Base-by-base conservation (phyloP, 2,797 vertebrate genomes). In the Propithecus perrieri region DNA sequence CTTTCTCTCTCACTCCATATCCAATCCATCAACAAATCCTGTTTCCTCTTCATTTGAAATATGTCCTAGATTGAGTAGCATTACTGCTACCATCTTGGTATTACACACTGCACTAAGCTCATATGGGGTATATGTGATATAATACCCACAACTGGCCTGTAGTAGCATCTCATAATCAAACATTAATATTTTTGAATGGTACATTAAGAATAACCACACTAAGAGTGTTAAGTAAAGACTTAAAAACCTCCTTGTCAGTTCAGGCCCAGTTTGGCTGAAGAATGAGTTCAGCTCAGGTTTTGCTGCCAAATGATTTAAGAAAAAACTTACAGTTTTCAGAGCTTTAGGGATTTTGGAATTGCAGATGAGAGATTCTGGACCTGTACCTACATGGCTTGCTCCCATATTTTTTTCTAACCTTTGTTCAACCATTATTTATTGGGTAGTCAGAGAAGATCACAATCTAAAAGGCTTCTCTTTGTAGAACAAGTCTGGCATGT, bases 111-210 rank as follows among this genome's bases (percentile, higher is more conserved):
- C 26, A 33, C 1, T 72, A 81, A 94, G 38, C 35, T 79, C 69
- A 61, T 63, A n/a, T 33, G 26, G 1, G 10, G 1, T 74, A 22
- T 38, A n/a, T 79, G 20, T 57, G 8, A 30, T 92, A 7, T 71
- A 57, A 88, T 10, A 78, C 8, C 17, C n/a, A 86, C n/a, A 87
- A 41, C 28, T 48, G 43, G 43, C 38, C 11, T 74, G 26, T 12
- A 22, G 26, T 59, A 61, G 20, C 11, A 65, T 69, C 17, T 15
- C 12, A n/a, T 94, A 91, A 69, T 96, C 43, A 81, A 92, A 85
- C 48, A 87, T 63, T 92, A 84, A 7, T 90, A 78, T 91, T 95
- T 94, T 53, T 81, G 20, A 92, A 72, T 55, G 33, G 89, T 91
- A 84, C 10, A 67, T 59, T 41, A 67, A 80, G 55, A 83, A 63